Base-by-base conservation (phyloP, 2,888 invertebrate species). In the Eilema depressum region DNA sequence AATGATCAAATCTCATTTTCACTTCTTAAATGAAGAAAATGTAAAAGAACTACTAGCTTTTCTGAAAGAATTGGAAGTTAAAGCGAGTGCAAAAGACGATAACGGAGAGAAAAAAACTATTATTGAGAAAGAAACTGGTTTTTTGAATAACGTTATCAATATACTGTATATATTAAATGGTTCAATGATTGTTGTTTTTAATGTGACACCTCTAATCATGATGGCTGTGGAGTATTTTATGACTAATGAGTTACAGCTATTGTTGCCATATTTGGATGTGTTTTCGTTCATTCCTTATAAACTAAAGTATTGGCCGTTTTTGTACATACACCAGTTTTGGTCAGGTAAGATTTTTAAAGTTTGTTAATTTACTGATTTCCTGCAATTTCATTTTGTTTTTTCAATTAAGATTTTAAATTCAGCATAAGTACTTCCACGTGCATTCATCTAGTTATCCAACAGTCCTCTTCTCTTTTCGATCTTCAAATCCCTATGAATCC, bases 251-350 rank as follows among this genome's bases (percentile, higher is more conserved):
- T 73, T 89, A 33, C 83, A 86, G 30, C 70, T 87, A 79, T 47
- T 86, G 65, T 67, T 90, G 41, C 90, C 88, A 0, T 90, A 86
- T 75, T 68, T 89, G 37, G 85, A 87, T 26, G 82, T 87, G 5
- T 90, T 87, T 78, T 78, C 81, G 0, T 85, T 89, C 63, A 79
- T 87, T 41, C 83, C 90, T 8, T 81, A 84, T 10, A 73, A 89
- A 60, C 66, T 87, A 3, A 81, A 76, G 28, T 86, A 83, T 62
- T 90, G 89, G 89, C 85, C 83, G 14, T 81, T 87, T 69, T 83
- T 83, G 20, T 90, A 88, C 66, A 56, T 88, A 11, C 85, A 88
- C 74, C 88, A 89, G 66, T 78, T 87, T 75, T 88, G 88, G 88
- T 81, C 87, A 74, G 87, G 90, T 89, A 75, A 75, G 75, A 26